Conservation (phyloP, 1,140 invertebrate genomes). For the Magallana ariakensis region DNA sequence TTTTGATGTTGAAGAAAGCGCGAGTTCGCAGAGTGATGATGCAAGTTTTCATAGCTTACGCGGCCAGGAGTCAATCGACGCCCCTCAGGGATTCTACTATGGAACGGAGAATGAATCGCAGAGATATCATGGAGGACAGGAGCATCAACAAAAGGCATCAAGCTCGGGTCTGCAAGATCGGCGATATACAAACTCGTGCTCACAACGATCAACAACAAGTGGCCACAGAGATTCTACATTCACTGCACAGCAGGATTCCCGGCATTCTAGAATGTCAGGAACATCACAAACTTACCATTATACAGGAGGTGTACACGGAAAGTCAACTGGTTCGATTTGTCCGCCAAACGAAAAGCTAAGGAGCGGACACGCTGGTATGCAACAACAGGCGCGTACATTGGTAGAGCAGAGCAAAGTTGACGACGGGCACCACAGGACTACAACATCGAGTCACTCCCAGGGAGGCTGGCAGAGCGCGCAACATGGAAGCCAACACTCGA, state of each 20-base stretch:
- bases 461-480: not conserved
- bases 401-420: not conserved
- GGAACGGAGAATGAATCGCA: not conserved
- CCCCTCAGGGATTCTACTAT: not conserved
- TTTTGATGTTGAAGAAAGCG: not conserved
- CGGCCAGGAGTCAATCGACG: not conserved
- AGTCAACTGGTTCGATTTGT: not conserved
- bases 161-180: not conserved
- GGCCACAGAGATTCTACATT: not conserved
- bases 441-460: not conserved
- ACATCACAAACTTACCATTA: not conserved
- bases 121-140: not conserved
- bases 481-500: not conserved
- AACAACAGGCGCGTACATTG: not conserved
- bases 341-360: not conserved
- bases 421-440: not conserved
- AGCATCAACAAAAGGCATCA: not conserved
- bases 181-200: not conserved
- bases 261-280: not conserved
- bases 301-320: not conserved
- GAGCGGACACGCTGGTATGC: not conserved
- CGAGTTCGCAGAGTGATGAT: constrained; percentile 19
- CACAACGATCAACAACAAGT: not conserved
- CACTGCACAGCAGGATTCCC: not conserved
- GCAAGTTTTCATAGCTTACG: constrained; percentile 24